Percentiles rank a stretch among this genome's conserved stretches.
phyloP scores from a whole-genome alignment of 1,140 invertebrate genomes.

The Drosophila prosaltans region DNA sequence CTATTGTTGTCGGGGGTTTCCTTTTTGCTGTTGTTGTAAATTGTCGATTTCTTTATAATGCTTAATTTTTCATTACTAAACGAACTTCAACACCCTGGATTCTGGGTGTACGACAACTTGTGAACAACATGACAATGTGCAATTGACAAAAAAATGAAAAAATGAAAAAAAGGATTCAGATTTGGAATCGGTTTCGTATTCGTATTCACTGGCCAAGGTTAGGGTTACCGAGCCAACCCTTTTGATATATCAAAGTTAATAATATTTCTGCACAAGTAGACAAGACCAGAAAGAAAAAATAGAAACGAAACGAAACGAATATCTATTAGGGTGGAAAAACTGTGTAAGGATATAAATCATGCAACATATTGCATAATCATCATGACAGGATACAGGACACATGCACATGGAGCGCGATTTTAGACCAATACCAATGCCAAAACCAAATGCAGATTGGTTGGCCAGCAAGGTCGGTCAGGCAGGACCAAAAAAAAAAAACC shows the following conservation, averaged over 20 bases:
- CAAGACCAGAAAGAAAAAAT: conserved; percentile 29
- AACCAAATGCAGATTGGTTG: neutral
- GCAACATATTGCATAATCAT: conserved; percentile 83
- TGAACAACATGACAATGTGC: conserved; percentile 81
- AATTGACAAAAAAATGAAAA: conserved; percentile 41
- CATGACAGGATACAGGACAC: conserved; percentile 30
- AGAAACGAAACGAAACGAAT: conserved; percentile 6
- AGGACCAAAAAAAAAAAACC: neutral
- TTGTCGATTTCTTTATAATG: conserved; percentile 75
- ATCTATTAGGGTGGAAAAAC: conserved; percentile 52
- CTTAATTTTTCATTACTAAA: conserved; percentile 72
- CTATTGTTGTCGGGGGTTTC: conserved; percentile 18
- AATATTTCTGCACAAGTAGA: conserved; percentile 57
- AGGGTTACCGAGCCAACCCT: conserved; percentile 43
- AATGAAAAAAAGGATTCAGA: conserved; percentile 10
- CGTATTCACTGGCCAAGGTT: conserved; percentile 23
- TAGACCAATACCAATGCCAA: conserved; percentile 5
- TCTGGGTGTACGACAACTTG: conserved; percentile 65
- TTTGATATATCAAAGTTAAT: conserved; percentile 67
- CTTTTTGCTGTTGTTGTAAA: conserved; percentile 24
- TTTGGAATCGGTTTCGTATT: neutral
- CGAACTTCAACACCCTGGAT: conserved; percentile 75
- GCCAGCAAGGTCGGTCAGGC: conserved; percentile 31
- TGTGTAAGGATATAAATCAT: conserved; percentile 73
- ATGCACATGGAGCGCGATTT: conserved; percentile 17